Conservation (phyloP, 2,888 invertebrate species). For the Phortica magna region DNA sequence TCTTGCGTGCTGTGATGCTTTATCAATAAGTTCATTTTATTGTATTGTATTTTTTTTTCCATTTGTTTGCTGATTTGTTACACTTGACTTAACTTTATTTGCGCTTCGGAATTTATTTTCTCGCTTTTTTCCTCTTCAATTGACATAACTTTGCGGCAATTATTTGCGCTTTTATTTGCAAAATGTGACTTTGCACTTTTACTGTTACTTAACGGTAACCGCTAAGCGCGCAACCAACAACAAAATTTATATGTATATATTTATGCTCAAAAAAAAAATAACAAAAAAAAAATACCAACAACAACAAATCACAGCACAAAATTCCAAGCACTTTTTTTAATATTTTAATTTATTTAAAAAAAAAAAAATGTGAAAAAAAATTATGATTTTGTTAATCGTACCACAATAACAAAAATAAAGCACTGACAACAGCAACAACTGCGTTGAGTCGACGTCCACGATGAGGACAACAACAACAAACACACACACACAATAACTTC, state of each 20-base stretch:
- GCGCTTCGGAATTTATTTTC: slow-evolving; percentile 37
- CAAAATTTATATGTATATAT: background rate
- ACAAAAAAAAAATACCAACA: too few relatives aligned
- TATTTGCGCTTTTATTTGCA: background rate
- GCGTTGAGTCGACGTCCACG: too few relatives aligned
- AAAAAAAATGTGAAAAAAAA: too few relatives aligned
- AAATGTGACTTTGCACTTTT: background rate
- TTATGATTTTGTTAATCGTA: too few relatives aligned
- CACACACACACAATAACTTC: background rate
- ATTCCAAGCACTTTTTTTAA: too few relatives aligned
- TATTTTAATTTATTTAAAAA: too few relatives aligned
- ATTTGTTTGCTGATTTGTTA: slow-evolving; percentile 42
- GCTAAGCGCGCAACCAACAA: background rate
- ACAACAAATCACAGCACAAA: too few relatives aligned
- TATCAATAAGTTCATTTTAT: slow-evolving; percentile 57
- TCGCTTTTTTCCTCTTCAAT: background rate
- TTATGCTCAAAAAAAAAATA: too few relatives aligned
- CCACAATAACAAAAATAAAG: background rate
- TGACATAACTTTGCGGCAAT: too few relatives aligned
- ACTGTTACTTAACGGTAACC: background rate
- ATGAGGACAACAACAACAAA: slow-evolving; percentile 28
- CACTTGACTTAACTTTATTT: slow-evolving; percentile 46
- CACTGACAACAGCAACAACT: background rate
- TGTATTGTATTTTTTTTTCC: slow-evolving; percentile 33
- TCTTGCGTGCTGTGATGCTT: slow-evolving; percentile 51